These are phyloP conservation scores for Leptobrachium leishanense DNA, from an alignment of 2,113 vertebrate species.

Conservation along the genomic window DNA sequence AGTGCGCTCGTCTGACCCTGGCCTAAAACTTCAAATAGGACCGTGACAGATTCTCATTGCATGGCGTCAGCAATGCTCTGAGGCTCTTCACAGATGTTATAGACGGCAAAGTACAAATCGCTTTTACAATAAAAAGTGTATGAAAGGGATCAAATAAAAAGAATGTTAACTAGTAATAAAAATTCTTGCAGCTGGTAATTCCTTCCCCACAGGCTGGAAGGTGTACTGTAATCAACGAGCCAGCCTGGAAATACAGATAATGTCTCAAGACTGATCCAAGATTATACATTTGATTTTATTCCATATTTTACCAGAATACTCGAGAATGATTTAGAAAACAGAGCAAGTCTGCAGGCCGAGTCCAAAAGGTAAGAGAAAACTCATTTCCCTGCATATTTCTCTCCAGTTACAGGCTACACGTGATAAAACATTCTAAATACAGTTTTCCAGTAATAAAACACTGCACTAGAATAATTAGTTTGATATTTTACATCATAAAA, in stretches of 20 bases:
- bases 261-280: background rate
- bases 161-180: too few relatives aligned
- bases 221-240: background rate
- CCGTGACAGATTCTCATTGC: too few relatives aligned
- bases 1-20: too few relatives aligned
- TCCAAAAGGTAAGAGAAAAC: too few relatives aligned
- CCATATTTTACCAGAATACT: background rate
- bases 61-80: too few relatives aligned
- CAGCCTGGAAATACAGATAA: slow-evolving; percentile 26
- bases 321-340: slow-evolving; percentile 21
- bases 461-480: background rate
- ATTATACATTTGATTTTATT: background rate
- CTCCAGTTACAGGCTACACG: too few relatives aligned
- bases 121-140: too few relatives aligned
- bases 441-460: background rate
- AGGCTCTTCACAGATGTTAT: too few relatives aligned
- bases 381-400: too few relatives aligned
- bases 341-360: background rate
- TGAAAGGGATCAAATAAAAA: too few relatives aligned
- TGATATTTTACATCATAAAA: background rate
- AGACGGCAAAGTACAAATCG: too few relatives aligned
- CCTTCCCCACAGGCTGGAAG: background rate
- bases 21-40: too few relatives aligned
- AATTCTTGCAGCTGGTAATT: background rate
- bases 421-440: background rate